phyloP scores from a whole-genome alignment of 1,140 invertebrate genomes.

The Pemphigus obesinymphae region DNA sequence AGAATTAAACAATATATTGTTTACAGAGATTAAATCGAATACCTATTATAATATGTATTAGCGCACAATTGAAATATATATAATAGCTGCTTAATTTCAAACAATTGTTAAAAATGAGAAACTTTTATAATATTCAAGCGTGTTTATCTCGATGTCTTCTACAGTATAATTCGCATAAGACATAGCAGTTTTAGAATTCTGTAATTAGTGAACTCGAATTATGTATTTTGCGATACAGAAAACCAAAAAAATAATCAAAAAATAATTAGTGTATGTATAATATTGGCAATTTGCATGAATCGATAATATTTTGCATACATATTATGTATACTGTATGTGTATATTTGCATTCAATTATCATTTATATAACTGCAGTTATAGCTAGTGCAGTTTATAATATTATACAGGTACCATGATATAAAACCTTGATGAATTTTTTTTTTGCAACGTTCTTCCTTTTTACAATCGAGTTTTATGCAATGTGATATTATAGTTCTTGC shows the following conservation, averaged over 20 bases:
- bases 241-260: too few relatives aligned
- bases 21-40: slow-evolving; percentile 1
- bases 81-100: background rate
- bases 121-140: background rate
- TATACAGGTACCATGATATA: background rate
- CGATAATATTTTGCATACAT: too few relatives aligned
- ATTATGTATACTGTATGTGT: too few relatives aligned
- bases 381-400: background rate
- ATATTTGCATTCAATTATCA: too few relatives aligned
- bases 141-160: background rate
- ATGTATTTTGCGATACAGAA: too few relatives aligned
- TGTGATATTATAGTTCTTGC: slow-evolving; percentile 25
- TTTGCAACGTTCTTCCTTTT: slow-evolving; percentile 4
- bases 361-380: too few relatives aligned
- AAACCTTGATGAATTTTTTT: background rate
- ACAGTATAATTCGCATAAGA: too few relatives aligned
- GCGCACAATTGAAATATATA: background rate
- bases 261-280: too few relatives aligned
- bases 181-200: too few relatives aligned
- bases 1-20: slow-evolving; percentile 11
- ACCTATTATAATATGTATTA: background rate
- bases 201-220: too few relatives aligned
- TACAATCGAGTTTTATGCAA: slow-evolving; percentile 39
- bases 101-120: background rate
- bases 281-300: too few relatives aligned